Conservation (phyloP, 2,888 invertebrate genomes). For the Luffia ferchaultella region DNA sequence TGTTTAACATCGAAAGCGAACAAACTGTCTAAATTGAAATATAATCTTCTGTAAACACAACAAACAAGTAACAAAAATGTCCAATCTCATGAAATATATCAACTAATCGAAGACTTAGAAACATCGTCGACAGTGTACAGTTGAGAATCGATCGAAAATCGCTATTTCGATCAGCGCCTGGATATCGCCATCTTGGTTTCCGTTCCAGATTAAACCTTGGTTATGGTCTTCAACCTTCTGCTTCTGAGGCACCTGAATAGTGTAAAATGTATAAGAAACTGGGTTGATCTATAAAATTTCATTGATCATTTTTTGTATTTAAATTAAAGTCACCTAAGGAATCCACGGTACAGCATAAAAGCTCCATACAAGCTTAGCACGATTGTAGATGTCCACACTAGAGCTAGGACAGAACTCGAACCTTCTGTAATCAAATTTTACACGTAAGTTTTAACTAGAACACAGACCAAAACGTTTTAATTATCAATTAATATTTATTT, state of each 20-base stretch:
- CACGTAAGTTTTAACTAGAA: too few species aligned
- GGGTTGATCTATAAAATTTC: slow-evolving; percentile 4
- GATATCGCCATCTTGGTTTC: neutral
- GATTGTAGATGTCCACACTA: slow-evolving; percentile 50
- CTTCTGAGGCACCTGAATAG: slow-evolving; percentile 43
- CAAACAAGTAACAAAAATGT: slow-evolving; percentile 17
- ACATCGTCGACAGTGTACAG: too few species aligned
- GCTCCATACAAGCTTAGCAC: slow-evolving; percentile 43
- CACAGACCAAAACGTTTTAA: too few species aligned
- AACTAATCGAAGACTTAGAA: slow-evolving; percentile 33
- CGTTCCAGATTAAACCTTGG: slow-evolving; percentile 39
- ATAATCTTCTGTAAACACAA: neutral
- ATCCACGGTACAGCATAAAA: slow-evolving; percentile 39
- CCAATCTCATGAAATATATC: slow-evolving; percentile 27
- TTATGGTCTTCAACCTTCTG: slow-evolving; percentile 44
- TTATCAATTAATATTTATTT: too few species aligned
- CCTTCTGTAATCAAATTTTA: slow-evolving; percentile 37
- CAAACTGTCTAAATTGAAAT: neutral
- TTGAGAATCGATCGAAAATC: too few species aligned
- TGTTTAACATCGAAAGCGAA: neutral
- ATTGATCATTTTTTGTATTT: slow-evolving; percentile 2
- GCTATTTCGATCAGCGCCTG: too few species aligned
- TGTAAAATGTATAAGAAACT: slow-evolving; percentile 3
- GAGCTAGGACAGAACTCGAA: slow-evolving; percentile 35
- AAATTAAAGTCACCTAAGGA: slow-evolving; percentile 26